Base-by-base conservation (phyloP, 2,797 vertebrate genomes). In the Cirrhinus molitorella region DNA sequence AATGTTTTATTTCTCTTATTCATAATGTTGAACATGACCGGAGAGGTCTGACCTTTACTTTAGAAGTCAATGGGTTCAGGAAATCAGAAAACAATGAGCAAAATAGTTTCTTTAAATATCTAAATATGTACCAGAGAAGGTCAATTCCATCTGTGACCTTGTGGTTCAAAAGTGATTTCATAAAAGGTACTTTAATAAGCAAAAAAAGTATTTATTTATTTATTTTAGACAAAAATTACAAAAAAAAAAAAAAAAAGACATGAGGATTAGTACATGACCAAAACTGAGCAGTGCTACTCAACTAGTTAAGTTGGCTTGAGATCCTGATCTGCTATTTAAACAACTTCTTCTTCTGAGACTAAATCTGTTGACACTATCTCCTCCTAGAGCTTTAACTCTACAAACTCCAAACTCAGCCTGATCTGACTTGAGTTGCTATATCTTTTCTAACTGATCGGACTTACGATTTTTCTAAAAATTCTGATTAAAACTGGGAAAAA, bases 31-130 rank as follows among this genome's bases (percentile, higher is more conserved):
- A 34, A 49, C 13, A 80, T 45, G 16, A 11, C 7, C 4, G 0
- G 1, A 43, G 4, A 43, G 5, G 66, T 80, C 19, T 80, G 53
- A 80, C 79, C 37, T 80, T 59, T 13, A 31, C 16, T 59, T 59
- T 19, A 45, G 17, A 45, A 57, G 19, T 31, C 10, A 57, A n/a
- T 28, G 11, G 13, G 25, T 28, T 61, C 34, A 57, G 49, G 5
- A 55, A 65, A 67, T 7, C 31, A 40, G 11, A 78, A 65, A 66
- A 55, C 34, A 68, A 57, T 21, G 10, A 28, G 9, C 3, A 43
- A 55, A 63, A 77, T 19, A 25, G 16, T 23, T 57, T 0, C n/a
- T 55, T 53, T 79, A 65, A 23, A 31, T 67, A 51, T 53, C 28
- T 55, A 55, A 40, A 37, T 37, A 6, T 40, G 34, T 40, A 71